These are phyloP conservation scores for Lithophane semibrunnea DNA, from an alignment of 2,888 invertebrate species.

Conservation along the genomic window DNA sequence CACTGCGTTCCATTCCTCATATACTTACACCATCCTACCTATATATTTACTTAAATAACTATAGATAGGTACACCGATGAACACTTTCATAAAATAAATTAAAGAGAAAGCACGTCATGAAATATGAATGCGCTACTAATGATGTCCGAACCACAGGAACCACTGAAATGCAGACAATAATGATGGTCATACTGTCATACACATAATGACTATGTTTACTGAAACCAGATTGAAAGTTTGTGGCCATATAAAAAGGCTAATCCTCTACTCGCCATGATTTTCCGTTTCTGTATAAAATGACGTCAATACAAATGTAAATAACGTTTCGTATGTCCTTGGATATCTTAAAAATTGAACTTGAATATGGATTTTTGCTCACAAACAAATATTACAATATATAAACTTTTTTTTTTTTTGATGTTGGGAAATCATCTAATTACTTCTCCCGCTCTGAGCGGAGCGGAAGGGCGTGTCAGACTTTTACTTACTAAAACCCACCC, in stretches of 20 bases:
- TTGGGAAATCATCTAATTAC: too few relatives aligned
- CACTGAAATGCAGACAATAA: slow-evolving; percentile 7
- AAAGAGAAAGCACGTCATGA: slow-evolving; percentile 40
- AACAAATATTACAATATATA: neutral
- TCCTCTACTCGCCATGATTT: neutral
- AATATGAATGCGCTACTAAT: slow-evolving; percentile 52
- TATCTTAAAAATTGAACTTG: neutral
- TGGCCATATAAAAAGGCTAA: neutral
- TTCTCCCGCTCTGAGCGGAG: too few relatives aligned
- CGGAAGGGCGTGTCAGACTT: too few relatives aligned
- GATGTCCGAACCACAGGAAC: slow-evolving; percentile 37
- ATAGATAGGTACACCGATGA: neutral
- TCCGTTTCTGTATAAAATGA: neutral
- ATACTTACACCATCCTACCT: too few relatives aligned
- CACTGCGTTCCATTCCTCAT: too few relatives aligned
- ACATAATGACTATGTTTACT: slow-evolving; percentile 30
- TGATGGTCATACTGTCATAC: slow-evolving; percentile 3
- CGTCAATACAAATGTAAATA: neutral
- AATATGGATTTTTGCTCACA: neutral
- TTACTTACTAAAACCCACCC: too few relatives aligned
- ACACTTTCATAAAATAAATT: slow-evolving; percentile 36
- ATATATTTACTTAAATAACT: neutral
- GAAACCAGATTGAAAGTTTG: slow-evolving; percentile 2
- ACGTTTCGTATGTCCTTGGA: neutral
- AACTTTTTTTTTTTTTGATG: too few relatives aligned